phyloP scores from a whole-genome alignment of 2,888 invertebrate genomes.

The Oligia latruncula region DNA sequence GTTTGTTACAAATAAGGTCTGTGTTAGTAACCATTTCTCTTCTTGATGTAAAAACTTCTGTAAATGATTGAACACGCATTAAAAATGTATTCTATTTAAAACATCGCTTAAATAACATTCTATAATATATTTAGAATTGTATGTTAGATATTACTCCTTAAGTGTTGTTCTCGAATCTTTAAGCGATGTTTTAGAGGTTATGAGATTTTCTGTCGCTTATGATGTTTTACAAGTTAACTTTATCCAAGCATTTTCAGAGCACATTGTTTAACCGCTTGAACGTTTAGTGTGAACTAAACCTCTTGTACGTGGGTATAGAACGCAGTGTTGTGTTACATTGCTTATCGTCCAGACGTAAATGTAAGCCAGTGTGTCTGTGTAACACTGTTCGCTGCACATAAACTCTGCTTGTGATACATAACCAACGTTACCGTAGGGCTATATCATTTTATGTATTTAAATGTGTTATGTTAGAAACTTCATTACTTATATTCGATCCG shows the following conservation, averaged over 20 bases:
- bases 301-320: conserved; percentile 32
- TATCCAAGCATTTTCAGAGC: conserved; percentile 53
- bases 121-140: conserved; percentile 31
- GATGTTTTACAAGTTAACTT: conserved; percentile 49
- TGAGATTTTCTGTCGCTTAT: conserved; percentile 61
- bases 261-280: conserved; percentile 64
- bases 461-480: conserved; percentile 53
- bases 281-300: conserved; percentile 61
- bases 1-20: conserved; percentile 53
- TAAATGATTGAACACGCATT: conserved; percentile 33
- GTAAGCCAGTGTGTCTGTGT: conserved; percentile 63
- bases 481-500: conserved; percentile 41
- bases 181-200: conserved; percentile 57
- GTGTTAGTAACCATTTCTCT: conserved; percentile 56
- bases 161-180: conserved; percentile 36
- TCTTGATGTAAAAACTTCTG: conserved; percentile 51
- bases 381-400: conserved; percentile 61
- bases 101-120: conserved; percentile 51
- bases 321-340: conserved; percentile 58
- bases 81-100: conserved; percentile 58
- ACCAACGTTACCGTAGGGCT: conserved; percentile 75
- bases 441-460: conserved; percentile 57
- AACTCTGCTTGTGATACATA: conserved; percentile 73
- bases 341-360: conserved; percentile 49
- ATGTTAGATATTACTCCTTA: conserved; percentile 33